Conservation (phyloP, 2,113 vertebrate species). For the Siphamia tubifer region DNA sequence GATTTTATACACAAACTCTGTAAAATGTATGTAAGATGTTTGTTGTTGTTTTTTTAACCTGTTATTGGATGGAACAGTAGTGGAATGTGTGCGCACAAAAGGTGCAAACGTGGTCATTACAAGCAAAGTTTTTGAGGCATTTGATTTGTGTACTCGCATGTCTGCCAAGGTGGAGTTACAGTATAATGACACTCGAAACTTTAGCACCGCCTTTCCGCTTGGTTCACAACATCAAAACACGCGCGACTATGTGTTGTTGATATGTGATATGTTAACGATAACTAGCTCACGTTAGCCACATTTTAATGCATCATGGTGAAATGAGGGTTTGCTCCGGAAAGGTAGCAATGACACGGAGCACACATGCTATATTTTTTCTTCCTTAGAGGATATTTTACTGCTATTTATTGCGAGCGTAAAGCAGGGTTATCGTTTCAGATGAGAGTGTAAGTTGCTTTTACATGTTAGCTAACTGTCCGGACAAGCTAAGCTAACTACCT, state of each 20-base stretch:
- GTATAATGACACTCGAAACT: rapidly evolving
- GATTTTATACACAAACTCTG: too few species aligned
- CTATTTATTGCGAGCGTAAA: too few species aligned
- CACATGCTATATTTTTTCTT: background rate
- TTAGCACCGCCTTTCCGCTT: constrained; percentile 4
- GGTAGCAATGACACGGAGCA: background rate
- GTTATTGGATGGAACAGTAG: too few species aligned
- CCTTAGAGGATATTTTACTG: background rate
- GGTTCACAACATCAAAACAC: rapidly evolving
- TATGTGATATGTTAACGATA: background rate
- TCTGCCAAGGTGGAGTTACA: background rate
- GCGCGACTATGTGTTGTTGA: background rate
- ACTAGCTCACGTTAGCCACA: background rate
- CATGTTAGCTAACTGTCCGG: background rate
- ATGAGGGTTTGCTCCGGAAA: background rate
- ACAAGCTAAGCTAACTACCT: background rate
- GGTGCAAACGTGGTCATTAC: too few species aligned
- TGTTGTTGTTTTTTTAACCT: too few species aligned
- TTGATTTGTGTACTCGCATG: background rate
- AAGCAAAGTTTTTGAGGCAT: background rate
- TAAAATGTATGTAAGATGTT: too few species aligned
- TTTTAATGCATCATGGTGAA: background rate
- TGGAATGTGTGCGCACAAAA: too few species aligned
- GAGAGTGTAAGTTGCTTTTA: background rate
- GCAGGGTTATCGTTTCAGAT: background rate